Evolutionary conservation across 2,888 invertebrate species (phyloP).

Genomic region (Pseudanteris insignis): DNA sequence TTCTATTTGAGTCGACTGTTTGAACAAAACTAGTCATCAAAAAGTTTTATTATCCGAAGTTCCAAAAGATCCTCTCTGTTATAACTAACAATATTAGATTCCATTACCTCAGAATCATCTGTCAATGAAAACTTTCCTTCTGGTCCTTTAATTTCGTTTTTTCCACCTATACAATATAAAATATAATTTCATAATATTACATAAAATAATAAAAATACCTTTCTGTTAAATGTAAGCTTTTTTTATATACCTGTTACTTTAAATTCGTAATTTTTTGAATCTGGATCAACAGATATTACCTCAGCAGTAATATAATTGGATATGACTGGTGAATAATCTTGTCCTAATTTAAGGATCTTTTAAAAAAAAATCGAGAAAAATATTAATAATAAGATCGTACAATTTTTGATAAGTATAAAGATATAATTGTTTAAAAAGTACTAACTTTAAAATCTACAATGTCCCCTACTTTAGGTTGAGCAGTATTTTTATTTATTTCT

Average conservation of each 20-base stretch:
- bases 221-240: no score
- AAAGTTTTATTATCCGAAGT: slow-evolving; percentile 12
- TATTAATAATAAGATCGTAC: neutral
- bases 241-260: slow-evolving; percentile 50
- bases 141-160: slow-evolving; percentile 54
- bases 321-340: slow-evolving; percentile 64
- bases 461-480: slow-evolving; percentile 22
- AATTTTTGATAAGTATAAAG: no score
- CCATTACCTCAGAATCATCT: slow-evolving; percentile 37
- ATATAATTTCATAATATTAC: neutral
- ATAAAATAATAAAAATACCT: slow-evolving; percentile 3
- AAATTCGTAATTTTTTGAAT: slow-evolving; percentile 47
- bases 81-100: slow-evolving; percentile 8
- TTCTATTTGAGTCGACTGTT: neutral
- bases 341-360: slow-evolving; percentile 62
- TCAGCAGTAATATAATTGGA: slow-evolving; percentile 62
- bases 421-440: no score
- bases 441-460: slow-evolving; percentile 30
- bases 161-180: no score
- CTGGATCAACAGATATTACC: slow-evolving; percentile 48
- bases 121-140: slow-evolving; percentile 61
- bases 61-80: slow-evolving; percentile 13
- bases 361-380: slow-evolving; percentile 26
- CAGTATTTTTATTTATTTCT: slow-evolving; percentile 2
- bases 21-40: neutral